Evolutionary conservation across 2,113 vertebrate species (phyloP), one percentile per base, ranked within the genome.

Genomic region (Oreocharis arfaki): DNA sequence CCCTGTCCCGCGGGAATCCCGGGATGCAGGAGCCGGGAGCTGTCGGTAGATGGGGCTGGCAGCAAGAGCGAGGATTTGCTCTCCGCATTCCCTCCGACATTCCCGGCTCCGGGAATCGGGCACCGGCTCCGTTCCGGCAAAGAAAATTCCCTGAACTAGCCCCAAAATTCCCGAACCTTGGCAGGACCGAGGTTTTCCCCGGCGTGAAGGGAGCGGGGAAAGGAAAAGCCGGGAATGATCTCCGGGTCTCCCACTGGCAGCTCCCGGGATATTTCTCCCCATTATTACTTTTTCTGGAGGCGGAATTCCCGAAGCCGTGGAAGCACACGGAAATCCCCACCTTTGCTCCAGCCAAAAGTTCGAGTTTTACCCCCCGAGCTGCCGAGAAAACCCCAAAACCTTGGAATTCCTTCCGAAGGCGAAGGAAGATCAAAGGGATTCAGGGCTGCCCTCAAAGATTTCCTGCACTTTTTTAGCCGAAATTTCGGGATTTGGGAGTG

Each of bases 41-140:
- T 41, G 89, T 57, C 94, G 63, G 28, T 93, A 97, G 97, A 84
- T 97, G 96, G 94, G 32, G 90, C 87, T 93, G 68, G 59, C 59
- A 78, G 79, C 86, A 73, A 92, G 67, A 93, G 83, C 60, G 85
- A 89, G 63, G 18, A 24, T 61, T 16, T 1, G 56, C 56, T 11
- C 22, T 39, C 35, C 24, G 7, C 59, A 1, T 27, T 37, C 57
- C 41, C 60, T 28, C 78, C 15, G 44, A 39, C 24, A 21, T 52
- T 75, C 42, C 22, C 4, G 4, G 67, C 37, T 37, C 41, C 67
- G 42, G 27, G 60, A 42, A 42, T 20, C 0, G 3, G 19, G 24
- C 42, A 7, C 39, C 1, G n/a, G 26, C 39, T 44, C 87, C 20
- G 10, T 22, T 52, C 37, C 19, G 5, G 10, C 27, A 2, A 7